Evolutionary conservation across 92 coral and sea anemone genomes (phyloP).

Genomic region (Porites evermanni): DNA sequence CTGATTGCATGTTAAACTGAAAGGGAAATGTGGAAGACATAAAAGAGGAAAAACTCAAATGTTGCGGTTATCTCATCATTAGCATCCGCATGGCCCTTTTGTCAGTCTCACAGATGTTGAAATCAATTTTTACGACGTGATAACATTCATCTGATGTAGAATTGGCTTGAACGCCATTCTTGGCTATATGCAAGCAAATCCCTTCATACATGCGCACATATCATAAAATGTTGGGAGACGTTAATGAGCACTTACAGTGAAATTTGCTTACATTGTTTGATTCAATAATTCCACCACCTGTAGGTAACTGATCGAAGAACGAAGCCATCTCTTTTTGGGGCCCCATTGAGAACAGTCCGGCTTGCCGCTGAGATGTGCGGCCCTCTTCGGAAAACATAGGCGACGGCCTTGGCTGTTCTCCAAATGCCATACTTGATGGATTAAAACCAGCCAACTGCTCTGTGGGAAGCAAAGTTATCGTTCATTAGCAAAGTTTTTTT

Average conservation of each 20-base stretch:
- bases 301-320: constrained; percentile 23
- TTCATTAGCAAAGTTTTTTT: too few relatives aligned
- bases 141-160: too few relatives aligned
- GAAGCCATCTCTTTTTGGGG: constrained; percentile 45
- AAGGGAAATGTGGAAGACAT: background rate
- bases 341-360: background rate
- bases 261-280: constrained; percentile 8
- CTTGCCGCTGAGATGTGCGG: background rate
- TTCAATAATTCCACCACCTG: constrained; percentile 24
- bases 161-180: too few relatives aligned
- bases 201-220: too few relatives aligned
- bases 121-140: too few relatives aligned
- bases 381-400: constrained; percentile 45
- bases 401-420: constrained; percentile 14
- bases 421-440: background rate
- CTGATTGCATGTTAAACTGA: constrained; percentile 39
- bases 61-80: background rate
- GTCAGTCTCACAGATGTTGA: too few relatives aligned
- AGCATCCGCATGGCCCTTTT: too few relatives aligned
- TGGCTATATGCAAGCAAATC: too few relatives aligned
- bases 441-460: constrained; percentile 36
- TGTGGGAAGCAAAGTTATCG: background rate
- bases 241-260: background rate
- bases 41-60: background rate
- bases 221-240: background rate